Evolutionary conservation across 2,113 vertebrate genomes (phyloP).

Genomic region (Uria lomvia): DNA sequence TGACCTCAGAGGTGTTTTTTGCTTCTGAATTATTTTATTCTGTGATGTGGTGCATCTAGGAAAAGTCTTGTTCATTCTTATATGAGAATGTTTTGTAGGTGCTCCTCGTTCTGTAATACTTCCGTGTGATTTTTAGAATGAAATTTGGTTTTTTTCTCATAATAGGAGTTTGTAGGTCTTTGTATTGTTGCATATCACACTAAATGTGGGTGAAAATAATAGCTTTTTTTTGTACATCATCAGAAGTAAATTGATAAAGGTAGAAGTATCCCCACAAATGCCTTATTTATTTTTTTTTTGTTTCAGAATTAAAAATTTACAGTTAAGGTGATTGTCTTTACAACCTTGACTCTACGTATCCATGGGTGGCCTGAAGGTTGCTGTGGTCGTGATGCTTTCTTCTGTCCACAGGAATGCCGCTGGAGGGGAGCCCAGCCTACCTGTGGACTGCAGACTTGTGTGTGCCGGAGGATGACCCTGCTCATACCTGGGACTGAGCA

Average conservation of each 20-base stretch:
- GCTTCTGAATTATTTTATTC: slow-evolving; percentile 1
- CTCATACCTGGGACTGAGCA: not conserved
- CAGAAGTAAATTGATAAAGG: not conserved
- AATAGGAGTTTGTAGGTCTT: not conserved
- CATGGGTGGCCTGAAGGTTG: not conserved
- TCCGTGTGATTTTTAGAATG: not conserved
- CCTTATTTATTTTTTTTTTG: not conserved
- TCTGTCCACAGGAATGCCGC: not conserved
- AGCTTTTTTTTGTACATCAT: not conserved
- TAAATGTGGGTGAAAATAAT: not conserved
- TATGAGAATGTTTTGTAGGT: not conserved
- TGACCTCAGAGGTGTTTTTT: slow-evolving; percentile 1
- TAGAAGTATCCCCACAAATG: not conserved
- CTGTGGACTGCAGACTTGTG: not conserved
- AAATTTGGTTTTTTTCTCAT: not conserved
- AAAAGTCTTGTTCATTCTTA: not conserved
- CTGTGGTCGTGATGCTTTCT: not conserved
- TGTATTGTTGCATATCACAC: not conserved
- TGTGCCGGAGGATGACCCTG: not conserved
- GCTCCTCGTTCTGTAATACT: not conserved
- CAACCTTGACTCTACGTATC: not conserved
- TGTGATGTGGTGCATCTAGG: not conserved
- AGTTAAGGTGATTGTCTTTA: not conserved
- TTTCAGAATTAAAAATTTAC: not conserved
- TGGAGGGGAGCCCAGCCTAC: not conserved